Evolutionary conservation across 2,797 vertebrate species (phyloP).

Genomic region (Furcifer pardalis): DNA sequence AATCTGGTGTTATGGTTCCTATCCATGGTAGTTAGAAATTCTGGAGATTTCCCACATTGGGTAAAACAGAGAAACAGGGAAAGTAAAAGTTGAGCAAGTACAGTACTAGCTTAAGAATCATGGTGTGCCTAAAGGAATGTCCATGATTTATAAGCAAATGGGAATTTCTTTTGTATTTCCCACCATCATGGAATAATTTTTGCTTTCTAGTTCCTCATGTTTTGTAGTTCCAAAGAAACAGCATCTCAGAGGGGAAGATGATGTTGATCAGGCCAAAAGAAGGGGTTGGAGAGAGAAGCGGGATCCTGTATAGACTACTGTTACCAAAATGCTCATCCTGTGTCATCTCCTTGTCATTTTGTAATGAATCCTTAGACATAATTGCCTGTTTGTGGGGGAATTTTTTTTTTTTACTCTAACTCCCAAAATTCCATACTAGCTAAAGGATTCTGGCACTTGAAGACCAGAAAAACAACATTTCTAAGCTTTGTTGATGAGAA

Average conservation of each 20-base stretch:
- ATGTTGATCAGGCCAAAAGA: no score
- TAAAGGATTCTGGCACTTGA: no score
- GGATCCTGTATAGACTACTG: no score
- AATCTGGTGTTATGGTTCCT: background rate
- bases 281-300: no score
- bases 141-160: conserved; percentile 11
- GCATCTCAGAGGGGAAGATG: background rate
- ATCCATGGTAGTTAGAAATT: background rate
- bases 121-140: conserved; percentile 38
- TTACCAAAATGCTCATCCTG: no score
- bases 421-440: no score
- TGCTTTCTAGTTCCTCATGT: background rate
- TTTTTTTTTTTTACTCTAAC: no score
- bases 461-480: no score
- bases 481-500: no score
- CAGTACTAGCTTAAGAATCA: conserved; percentile 21
- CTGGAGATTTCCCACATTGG: background rate
- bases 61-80: background rate
- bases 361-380: no score
- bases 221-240: background rate
- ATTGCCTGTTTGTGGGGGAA: no score
- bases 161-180: conserved; percentile 21
- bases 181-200: background rate
- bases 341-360: no score
- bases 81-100: background rate